Evolutionary conservation across 2,113 vertebrate genomes (phyloP).

Genomic region (Gopherus flavomarginatus): DNA sequence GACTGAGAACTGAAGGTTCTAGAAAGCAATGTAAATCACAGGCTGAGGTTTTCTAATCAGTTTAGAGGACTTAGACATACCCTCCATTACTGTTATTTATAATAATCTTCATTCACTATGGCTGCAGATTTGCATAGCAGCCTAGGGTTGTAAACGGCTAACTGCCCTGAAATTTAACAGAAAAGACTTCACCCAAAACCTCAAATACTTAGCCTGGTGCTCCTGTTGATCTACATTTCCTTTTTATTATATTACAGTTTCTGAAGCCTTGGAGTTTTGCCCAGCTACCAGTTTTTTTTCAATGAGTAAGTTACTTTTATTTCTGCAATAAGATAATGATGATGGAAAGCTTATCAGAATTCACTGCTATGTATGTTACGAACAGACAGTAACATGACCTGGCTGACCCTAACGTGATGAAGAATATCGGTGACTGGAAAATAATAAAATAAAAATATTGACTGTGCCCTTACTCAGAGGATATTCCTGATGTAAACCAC

Average conservation of each 20-base stretch:
- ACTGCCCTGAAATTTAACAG: background rate
- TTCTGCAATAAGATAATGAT: background rate
- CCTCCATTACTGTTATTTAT: background rate
- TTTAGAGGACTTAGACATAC: background rate
- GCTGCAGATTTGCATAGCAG: background rate
- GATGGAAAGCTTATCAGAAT: background rate
- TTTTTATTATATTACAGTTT: background rate
- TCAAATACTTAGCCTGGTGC: background rate
- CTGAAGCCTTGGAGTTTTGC: background rate
- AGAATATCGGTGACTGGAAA: background rate
- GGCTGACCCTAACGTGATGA: background rate
- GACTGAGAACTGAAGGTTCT: background rate
- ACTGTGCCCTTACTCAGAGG: background rate
- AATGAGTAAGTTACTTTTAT: background rate
- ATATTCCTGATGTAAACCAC: background rate
- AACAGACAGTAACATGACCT: background rate
- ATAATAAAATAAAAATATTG: slow-evolving; percentile 8
- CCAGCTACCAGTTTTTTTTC: background rate
- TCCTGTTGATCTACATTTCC: background rate
- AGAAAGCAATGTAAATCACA: background rate
- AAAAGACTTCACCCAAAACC: background rate
- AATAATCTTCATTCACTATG: background rate
- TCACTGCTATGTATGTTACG: background rate
- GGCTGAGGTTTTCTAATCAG: background rate
- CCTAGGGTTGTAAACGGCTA: background rate